Percentiles rank a stretch among this genome's conserved stretches.
phyloP scores from a whole-genome alignment of 2,113 vertebrate genomes.

The Pipra filicauda region DNA sequence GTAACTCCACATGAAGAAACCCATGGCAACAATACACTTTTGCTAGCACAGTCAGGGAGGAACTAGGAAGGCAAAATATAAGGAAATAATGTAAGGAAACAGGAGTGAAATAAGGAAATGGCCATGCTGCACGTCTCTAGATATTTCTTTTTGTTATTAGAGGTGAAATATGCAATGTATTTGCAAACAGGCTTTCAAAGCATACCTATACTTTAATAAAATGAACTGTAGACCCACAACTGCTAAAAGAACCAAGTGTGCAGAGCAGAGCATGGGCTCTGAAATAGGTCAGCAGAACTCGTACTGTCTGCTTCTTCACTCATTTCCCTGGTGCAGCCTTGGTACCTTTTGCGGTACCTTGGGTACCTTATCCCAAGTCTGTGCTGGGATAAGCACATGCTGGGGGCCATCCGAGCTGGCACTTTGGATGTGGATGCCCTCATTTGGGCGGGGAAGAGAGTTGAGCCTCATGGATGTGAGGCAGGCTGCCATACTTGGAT shows the following conservation, averaged over 20 bases:
- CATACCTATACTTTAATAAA: not conserved
- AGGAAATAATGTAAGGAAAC: not conserved
- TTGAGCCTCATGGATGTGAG: not conserved
- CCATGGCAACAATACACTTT: not conserved
- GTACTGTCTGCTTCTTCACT: not conserved
- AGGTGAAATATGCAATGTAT: not conserved
- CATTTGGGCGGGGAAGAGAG: not conserved
- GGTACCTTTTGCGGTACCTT: too few species aligned
- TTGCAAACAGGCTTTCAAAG: not conserved
- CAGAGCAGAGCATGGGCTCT: not conserved
- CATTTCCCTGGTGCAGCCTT: not conserved
- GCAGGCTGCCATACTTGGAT: not conserved
- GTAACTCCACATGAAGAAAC: not conserved
- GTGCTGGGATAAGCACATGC: not conserved
- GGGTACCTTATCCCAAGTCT: too few species aligned
- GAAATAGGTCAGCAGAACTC: accelerated
- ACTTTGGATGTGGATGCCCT: not conserved
- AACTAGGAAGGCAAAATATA: not conserved
- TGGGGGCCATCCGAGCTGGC: not conserved
- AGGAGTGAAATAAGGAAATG: not conserved
- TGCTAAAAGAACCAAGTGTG: not conserved
- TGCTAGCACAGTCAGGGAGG: not conserved
- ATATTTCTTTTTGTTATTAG: not conserved
- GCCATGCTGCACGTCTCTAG: not conserved
- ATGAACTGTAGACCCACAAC: not conserved